Evolutionary conservation across 2,797 vertebrate genomes (phyloP), one percentile per base, ranked within the genome.

Genomic region (Hapalemur alaotrensis): DNA sequence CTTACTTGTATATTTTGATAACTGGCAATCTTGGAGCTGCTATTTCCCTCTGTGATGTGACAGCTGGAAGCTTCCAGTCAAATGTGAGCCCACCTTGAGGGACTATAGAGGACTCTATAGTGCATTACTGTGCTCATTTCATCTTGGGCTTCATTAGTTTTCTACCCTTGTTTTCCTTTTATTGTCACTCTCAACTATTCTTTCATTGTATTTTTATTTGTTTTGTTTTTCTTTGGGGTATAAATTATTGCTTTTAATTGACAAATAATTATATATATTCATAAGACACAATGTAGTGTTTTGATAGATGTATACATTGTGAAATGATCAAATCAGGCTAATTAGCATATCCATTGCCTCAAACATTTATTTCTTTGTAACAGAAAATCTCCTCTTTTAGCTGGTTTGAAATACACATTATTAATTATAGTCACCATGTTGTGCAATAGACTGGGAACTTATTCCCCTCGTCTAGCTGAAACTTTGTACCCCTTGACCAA

Each of bases 31-130:
- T 57, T 79, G 28, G 7, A 92, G 72, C 63, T 46, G 15, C 79
- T 54, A 11, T 57, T 65, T 50, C 38, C 79, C 83, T 89, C 80
- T 91, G 32, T 52, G 50, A 87, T 54, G 83, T 95, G 93, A 93
- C 35, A 76, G 83, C 59, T 88, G 17, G 89, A 96, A 90, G 81
- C 72, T 93, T 92, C 88, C 30, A 75, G 73, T 88, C 43, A 57
- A 96, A 81, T 46, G 50, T 67, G 41, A 94, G 69, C 57, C 82
- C 83, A n/a, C 73, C 83, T 83, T 0, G 5, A 69, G n/a, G 48
- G 48, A 46, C 54, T 5, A 4, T 1, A 82, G 70, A 52, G 79
- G 57, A 86, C 43, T 48, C 41, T 67, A 14, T 2, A 25, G 43
- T 32, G 32, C 23, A 52, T 76, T 30, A n/a, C 41, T 46, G 38